phyloP scores from a whole-genome alignment of 2,113 vertebrate species.

The cattle (Bos taurus) region DNA sequence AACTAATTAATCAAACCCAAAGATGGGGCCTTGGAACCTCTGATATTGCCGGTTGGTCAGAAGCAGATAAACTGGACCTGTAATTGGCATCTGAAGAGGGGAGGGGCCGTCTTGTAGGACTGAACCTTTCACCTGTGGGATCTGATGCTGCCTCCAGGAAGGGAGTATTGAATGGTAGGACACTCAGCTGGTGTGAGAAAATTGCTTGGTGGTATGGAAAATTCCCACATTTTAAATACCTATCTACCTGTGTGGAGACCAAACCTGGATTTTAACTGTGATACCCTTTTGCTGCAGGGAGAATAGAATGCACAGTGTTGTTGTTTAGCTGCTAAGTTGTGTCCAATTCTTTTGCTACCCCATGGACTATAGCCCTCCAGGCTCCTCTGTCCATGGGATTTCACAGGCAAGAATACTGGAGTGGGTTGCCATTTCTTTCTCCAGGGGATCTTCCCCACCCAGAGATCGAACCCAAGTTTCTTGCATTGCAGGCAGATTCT shows the following conservation, averaged over 20 bases:
- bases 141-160: neutral
- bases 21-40: neutral
- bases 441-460: neutral
- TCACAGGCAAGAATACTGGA: neutral
- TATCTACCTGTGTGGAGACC: neutral
- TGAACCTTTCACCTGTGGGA: neutral
- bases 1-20: neutral
- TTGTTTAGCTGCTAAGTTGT: neutral
- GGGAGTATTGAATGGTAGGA: neutral
- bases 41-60: too few species aligned
- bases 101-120: neutral
- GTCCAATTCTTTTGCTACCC: neutral
- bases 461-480: neutral
- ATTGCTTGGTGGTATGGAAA: neutral
- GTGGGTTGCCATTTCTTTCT: neutral
- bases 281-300: neutral
- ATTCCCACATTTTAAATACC: neutral
- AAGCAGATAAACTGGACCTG: neutral
- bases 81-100: neutral
- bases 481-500: neutral
- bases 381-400: neutral
- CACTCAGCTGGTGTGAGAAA: neutral
- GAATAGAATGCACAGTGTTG: neutral
- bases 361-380: neutral
- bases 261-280: neutral